Evolutionary conservation across 2,113 vertebrate species (phyloP), one percentile per base, ranked within the genome.

Genomic region (Laticauda laticaudata): DNA sequence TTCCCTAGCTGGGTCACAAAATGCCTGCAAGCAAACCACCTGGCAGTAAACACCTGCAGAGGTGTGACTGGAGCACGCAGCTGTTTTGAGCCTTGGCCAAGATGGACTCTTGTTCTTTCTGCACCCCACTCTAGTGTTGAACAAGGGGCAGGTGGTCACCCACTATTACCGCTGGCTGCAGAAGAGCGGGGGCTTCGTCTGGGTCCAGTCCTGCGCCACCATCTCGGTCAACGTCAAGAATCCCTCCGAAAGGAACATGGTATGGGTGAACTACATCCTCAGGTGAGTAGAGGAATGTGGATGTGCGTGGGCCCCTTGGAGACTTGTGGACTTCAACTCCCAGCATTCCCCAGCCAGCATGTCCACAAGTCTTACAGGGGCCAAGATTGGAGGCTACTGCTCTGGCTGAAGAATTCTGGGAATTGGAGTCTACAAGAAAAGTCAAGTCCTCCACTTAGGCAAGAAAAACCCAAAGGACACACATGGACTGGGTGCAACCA

Each of bases 231-330:
- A 98, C 86, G 98, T 98, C 96, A 99, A 99, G 98, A 98, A 97
- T 43, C 98, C 98, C 0, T 98, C 98, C 10, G 98, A 99, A 95
- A 98, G 98, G 91, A 98, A 99, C n/a, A 98, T 99, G 97, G 98
- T 99, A 94, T 99, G 98, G 98, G 98, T 99, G 96, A 99, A 99
- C 97, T 98, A 98, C 18, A 97, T 99, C 95, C 97, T 99, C 96
- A 99, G 98, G 98, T 99, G 93, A 97, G 95, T 9, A 3, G 12
- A n/a, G n/a, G 29, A 69, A 69, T 15, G 5, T 4, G 0, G 29
- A 15, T 69, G 29, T 4, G 18, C 14, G n/a, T 18, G 2, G 64
- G n/a, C 69, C 15, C 18, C n/a, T 18, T 20, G 7, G 39, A 75
- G 69, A 75, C n/a, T 34, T 20, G n/a, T 15, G n/a, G 64, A 34